Evolutionary conservation across 2,113 vertebrate species (phyloP).

Genomic region (Bubo scandiacus): DNA sequence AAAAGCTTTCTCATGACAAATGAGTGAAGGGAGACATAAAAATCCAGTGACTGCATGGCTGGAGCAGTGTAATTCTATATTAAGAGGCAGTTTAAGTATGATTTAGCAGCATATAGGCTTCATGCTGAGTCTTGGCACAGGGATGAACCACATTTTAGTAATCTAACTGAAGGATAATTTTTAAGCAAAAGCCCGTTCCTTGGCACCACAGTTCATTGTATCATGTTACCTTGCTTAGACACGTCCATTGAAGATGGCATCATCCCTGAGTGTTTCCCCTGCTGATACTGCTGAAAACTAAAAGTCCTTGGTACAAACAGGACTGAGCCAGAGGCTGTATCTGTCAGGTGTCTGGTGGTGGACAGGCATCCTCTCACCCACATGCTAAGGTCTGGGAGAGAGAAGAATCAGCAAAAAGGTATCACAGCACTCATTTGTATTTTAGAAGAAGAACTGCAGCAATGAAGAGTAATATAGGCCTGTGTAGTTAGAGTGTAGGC

Average conservation of each 20-base stretch:
- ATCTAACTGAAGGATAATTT: background rate
- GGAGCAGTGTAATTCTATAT: background rate
- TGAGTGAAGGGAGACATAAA: background rate
- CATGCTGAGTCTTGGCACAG: background rate
- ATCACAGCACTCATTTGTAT: background rate
- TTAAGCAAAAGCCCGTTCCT: background rate
- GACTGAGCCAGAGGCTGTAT: background rate
- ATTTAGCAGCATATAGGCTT: background rate
- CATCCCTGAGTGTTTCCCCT: background rate
- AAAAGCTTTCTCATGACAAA: background rate
- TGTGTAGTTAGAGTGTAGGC: background rate
- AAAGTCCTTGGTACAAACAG: background rate
- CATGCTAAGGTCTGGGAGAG: background rate
- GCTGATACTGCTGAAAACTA: background rate
- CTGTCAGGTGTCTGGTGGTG: background rate
- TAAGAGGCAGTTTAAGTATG: background rate
- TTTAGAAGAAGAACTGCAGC: background rate
- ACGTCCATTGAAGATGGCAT: background rate
- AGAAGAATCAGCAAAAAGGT: background rate
- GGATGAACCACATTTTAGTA: background rate
- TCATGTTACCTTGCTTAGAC: background rate
- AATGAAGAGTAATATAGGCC: background rate
- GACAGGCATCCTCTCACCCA: background rate
- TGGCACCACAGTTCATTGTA: background rate
- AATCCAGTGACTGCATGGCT: background rate